Evolutionary conservation across 2,797 vertebrate genomes (phyloP), one percentile per base, ranked within the genome.

Genomic region (Protosalanx chinensis): DNA sequence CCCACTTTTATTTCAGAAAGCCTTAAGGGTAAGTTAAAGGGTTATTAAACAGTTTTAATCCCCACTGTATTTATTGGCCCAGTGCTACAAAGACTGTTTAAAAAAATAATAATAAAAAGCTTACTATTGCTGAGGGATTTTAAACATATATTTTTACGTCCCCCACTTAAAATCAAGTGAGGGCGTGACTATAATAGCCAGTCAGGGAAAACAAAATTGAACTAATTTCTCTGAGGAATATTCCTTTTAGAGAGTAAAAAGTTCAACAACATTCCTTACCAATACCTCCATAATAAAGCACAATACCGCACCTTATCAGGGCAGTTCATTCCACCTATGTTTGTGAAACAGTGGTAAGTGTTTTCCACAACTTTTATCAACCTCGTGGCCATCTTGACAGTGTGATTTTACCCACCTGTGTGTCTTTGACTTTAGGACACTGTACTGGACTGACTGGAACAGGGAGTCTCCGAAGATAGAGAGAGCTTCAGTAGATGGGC

Each of bases 371-470:
- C 7, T 30, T 62, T 32, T 32, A 62, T 16, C 15, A 62, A 33
- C 60, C 30, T 30, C 6, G 6, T 62, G 13, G 4, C 53, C 16
- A 18, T 57, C 6, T 20, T 10, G 5, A 57, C 18, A 18, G 3
- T 12, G 58, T 60, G 3, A 2, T 4, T 18, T 12, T 29, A 53
- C 49, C 46, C 46, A 5, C 8, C 20, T 60, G 33, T 60, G 33
- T 29, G 35, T 70, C n/a, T 63, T 3, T 29, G 10, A 62, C 74
- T 66, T 65, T 80, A 99, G 98, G 18, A 95, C 93, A 76, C 91
- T 99, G 23, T 99, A 94, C 79, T 99, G 98, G 98, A 98, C 97
- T 0, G 98, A 99, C 82, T 99, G 98, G 98, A 98, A 99, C 81
- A 88, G 97, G 6, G 97, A 98, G 82, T 95, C 95, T 23, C 98